These are phyloP conservation scores for Toxostoma redivivum DNA, from an alignment of 2,113 vertebrate genomes.

Conservation along the genomic window DNA sequence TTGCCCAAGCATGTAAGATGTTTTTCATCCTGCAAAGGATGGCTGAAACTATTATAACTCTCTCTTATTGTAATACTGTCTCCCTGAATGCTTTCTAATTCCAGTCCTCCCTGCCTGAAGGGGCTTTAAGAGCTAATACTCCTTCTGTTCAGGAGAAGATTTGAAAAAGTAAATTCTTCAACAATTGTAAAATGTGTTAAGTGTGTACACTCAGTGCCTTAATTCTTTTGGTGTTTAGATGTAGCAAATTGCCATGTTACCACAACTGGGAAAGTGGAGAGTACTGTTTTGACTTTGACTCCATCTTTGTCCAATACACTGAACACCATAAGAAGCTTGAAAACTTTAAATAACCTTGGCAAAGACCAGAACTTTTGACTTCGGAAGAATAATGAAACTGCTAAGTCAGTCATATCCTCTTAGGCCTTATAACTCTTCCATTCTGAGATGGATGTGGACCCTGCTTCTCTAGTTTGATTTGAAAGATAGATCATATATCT, in stretches of 20 bases:
- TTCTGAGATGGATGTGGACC: background rate
- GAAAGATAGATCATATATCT: background rate
- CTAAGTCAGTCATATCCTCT: background rate
- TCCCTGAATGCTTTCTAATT: background rate
- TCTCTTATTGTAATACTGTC: background rate
- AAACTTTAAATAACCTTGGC: background rate
- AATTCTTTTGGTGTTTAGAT: background rate
- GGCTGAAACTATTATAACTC: background rate
- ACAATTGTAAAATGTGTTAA: background rate
- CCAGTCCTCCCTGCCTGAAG: accelerated
- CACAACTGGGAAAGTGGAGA: background rate
- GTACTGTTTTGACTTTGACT: background rate
- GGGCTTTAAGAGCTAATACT: background rate
- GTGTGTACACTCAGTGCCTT: background rate
- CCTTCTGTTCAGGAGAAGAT: background rate
- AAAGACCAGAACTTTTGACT: background rate
- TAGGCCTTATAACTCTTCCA: background rate
- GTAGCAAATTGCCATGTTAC: background rate
- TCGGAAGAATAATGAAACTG: background rate
- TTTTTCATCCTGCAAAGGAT: background rate
- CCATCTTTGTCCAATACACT: background rate
- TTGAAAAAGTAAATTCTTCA: background rate
- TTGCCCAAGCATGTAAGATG: background rate
- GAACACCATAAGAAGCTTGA: background rate
- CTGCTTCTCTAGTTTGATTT: background rate